phyloP scores from a whole-genome alignment of 2,888 invertebrate genomes.

The Drosophila prostipennis region DNA sequence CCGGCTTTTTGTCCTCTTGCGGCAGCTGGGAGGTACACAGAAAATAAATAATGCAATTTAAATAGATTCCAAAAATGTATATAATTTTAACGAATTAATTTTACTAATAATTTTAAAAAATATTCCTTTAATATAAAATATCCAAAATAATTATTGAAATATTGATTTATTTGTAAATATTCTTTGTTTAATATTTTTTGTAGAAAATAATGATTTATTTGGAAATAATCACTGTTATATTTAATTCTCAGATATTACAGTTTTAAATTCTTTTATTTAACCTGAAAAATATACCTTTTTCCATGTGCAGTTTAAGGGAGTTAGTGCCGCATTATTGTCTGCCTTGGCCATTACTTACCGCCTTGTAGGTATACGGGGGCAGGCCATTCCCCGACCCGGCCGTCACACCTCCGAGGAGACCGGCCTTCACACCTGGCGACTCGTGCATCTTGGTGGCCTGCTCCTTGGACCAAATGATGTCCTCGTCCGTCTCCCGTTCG shows the following conservation, averaged over 20 bases:
- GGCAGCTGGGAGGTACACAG: conserved; percentile 70
- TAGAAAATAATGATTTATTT: no score
- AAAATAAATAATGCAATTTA: no score
- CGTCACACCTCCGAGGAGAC: conserved; percentile 35
- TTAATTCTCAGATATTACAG: no score
- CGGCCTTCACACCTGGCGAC: conserved; percentile 84
- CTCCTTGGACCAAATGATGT: conserved; percentile 90
- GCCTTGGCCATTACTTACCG: conserved; percentile 83
- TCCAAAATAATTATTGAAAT: no score
- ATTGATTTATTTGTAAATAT: no score
- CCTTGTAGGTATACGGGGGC: conserved; percentile 85
- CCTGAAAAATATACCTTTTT: neutral
- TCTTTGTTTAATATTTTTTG: no score
- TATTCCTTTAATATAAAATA: no score
- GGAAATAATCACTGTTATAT: no score
- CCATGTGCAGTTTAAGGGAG: neutral
- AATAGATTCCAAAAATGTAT: no score
- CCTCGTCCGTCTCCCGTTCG: conserved; percentile 91
- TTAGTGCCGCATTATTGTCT: conserved; percentile 22
- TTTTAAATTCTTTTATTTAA: no score
- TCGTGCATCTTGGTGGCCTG: conserved; percentile 89
- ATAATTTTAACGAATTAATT: no score
- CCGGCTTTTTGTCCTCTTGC: conserved; percentile 82
- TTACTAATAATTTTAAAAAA: no score
- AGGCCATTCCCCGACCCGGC: conserved; percentile 38